Percentiles rank a stretch among this genome's conserved stretches.
Conservation (phyloP, 2,888 invertebrate genomes). For the Lymantria dispar region DNA sequence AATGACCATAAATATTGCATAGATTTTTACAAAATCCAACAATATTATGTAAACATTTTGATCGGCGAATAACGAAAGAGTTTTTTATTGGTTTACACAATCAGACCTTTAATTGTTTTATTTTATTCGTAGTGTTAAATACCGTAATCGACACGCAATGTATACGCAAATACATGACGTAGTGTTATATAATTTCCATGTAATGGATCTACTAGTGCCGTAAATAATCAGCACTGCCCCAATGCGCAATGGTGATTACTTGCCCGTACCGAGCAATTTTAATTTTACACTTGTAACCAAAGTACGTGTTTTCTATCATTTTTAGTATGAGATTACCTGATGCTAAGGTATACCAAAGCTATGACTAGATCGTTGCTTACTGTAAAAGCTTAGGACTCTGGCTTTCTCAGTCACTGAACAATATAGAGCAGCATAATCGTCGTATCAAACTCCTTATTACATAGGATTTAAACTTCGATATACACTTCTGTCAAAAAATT, state of each 20-base stretch:
- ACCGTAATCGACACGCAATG: conserved; percentile 1
- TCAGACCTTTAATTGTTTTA: conserved; percentile 5
- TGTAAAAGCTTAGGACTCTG: too few species aligned
- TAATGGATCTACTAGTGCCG: background rate
- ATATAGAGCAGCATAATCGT: too few species aligned
- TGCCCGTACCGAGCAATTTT: too few species aligned
- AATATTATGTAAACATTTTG: background rate
- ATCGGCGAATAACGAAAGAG: background rate
- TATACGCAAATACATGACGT: conserved; percentile 5
- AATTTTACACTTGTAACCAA: too few species aligned
- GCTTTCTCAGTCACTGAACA: too few species aligned
- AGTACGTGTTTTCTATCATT: too few species aligned
- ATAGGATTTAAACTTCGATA: too few species aligned
- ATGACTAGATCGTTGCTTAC: too few species aligned
- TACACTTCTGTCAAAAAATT: too few species aligned
- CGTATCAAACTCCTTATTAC: too few species aligned
- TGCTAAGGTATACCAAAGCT: too few species aligned
- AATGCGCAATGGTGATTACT: too few species aligned
- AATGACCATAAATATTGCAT: background rate
- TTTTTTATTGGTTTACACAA: conserved; percentile 11
- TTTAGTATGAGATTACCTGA: background rate
- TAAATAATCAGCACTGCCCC: background rate
- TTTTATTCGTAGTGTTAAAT: conserved; percentile 11
- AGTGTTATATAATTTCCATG: conserved; percentile 12
- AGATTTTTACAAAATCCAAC: background rate